Evolutionary conservation across 1,140 invertebrate species (phyloP), one percentile per base, ranked within the genome.

Genomic region (Papilio helenus): DNA sequence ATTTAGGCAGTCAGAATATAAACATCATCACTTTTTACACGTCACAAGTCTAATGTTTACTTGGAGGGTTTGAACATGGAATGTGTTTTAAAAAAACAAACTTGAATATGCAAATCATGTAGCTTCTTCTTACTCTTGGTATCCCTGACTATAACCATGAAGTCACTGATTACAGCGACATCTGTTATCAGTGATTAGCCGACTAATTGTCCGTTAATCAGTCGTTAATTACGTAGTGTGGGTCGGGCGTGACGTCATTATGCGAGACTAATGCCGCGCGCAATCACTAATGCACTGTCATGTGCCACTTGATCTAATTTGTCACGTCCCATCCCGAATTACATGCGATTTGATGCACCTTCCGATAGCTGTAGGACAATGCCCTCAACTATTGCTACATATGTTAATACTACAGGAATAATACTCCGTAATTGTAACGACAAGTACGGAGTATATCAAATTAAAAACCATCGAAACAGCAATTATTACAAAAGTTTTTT

Each of bases 161-260:
- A 44, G n/a, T 58, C 49, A 3, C 49, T 58, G 74, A 58, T 76
- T 58, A 76, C 73, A 85, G 71, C 80, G 65, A 80, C 89, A 87
- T 86, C 84, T 88, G 89, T 86, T 88, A 88, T 89, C 85, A 87
- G 81, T 86, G 88, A 90, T 89, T 87, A 89, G 79, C 80, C 72
- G 86, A 80, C 86, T 91, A 89, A 91, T 92, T 92, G 89, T 89
- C 81, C 89, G 87, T 84, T 90, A 91, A 92, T 92, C 88, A 91
- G 87, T 83, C 88, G 82, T 88, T 90, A 91, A 92, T 92, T 87
- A 91, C 84, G 72, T 82, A 49, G 55, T 79, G 85, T 83, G 82
- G 82, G 81, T 79, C 80, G 83, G 79, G 82, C 87, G 84, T 91
- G 89, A 91, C 88, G 88, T 89, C 84, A 92, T 89, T 90, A 90